Conservation (phyloP, 2,797 vertebrate species). For the Thripadectes ignobilis region DNA sequence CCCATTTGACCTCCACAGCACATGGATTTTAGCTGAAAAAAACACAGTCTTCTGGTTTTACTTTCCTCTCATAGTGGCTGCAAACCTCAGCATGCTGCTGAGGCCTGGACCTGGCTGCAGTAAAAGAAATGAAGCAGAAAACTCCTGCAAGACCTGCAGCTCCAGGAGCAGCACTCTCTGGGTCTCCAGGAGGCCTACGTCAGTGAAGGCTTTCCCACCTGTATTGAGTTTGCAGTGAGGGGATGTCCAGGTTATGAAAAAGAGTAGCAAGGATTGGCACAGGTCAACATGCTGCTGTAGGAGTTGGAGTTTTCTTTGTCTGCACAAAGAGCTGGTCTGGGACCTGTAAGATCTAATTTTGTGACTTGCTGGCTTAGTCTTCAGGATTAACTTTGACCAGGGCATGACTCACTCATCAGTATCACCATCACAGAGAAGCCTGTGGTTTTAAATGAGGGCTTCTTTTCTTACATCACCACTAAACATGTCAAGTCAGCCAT, state of each 20-base stretch:
- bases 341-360: neutral
- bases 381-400: neutral
- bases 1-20: constrained; percentile 43
- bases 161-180: neutral
- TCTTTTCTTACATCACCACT: neutral
- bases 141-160: neutral
- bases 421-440: neutral
- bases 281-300: neutral
- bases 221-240: neutral
- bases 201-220: neutral
- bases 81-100: neutral
- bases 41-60: constrained; percentile 22
- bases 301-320: neutral
- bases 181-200: neutral
- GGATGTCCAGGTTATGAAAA: neutral
- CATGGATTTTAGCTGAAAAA: neutral
- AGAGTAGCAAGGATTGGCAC: neutral
- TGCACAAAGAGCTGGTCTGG: neutral
- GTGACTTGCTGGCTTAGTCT: neutral
- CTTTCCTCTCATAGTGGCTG: neutral
- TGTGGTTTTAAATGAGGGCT: neutral
- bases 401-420: constrained; percentile 9
- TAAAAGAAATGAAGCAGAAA: neutral
- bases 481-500: constrained; percentile 16
- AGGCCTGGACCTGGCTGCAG: neutral